These are phyloP conservation scores for Crenichthys baileyi DNA, from an alignment of 2,797 vertebrate genomes.

Conservation along the genomic window DNA sequence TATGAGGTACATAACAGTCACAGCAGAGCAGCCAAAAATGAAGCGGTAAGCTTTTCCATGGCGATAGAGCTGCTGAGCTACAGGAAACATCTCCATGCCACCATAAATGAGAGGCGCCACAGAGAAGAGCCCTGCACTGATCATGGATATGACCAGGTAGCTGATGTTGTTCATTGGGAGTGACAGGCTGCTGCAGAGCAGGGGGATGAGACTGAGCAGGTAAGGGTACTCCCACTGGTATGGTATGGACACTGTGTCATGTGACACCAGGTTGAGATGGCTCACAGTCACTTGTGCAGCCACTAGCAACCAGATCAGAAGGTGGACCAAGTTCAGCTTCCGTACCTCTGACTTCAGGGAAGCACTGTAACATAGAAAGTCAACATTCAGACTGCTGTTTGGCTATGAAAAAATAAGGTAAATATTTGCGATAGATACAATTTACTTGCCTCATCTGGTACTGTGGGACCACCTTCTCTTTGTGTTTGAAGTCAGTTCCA, in stretches of 20 bases:
- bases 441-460: constrained; percentile 91
- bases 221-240: constrained; percentile 99
- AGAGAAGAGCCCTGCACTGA: constrained; percentile 94
- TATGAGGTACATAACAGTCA: constrained; percentile 93
- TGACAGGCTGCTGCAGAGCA: constrained; percentile 89
- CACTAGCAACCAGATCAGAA: constrained; percentile 91
- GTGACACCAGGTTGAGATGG: constrained; percentile 88
- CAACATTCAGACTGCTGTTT: not conserved
- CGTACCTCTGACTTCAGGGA: constrained; percentile 88
- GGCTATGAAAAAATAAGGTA: not conserved
- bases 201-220: constrained; percentile 90
- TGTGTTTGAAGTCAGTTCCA: constrained; percentile 88
- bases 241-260: constrained; percentile 91
- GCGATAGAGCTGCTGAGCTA: constrained; percentile 94
- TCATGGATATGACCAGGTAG: constrained; percentile 97
- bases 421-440: not conserved
- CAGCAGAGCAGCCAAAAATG: constrained; percentile 95
- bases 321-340: constrained; percentile 91
- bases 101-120: constrained; percentile 96
- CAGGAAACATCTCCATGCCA: constrained; percentile 98
- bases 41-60: constrained; percentile 97
- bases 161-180: constrained; percentile 97
- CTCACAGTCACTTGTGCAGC: constrained; percentile 88
- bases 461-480: constrained; percentile 83
- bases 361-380: constrained; percentile 55